Base-by-base conservation (phyloP, 1,140 invertebrate genomes). In the Bombus picipes region DNA sequence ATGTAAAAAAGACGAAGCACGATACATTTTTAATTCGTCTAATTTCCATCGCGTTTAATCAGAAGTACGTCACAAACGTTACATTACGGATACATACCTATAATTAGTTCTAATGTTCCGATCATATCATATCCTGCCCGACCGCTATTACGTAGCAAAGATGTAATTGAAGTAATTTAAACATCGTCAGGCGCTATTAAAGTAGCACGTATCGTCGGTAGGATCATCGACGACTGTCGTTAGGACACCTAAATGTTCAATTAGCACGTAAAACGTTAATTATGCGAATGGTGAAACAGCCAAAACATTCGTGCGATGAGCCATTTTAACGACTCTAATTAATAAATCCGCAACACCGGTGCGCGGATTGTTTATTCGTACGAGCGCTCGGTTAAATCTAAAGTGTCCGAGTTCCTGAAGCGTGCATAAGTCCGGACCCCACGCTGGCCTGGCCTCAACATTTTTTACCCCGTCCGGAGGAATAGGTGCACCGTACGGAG, bases 361-460 rank as follows among this genome's bases (percentile, higher is more conserved):
- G 71, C 66, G 5, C 47, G 18, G 82, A 93, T 90, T 89, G 90
- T 92, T 92, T 89, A 90, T 81, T 81, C 85, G 83, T 79, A 84
- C 73, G 76, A 85, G 59, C 71, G 75, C 81, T 74, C 77, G 78
- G 85, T 77, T 85, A 81, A 92, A 83, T 89, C 84, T 83, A 53
- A 91, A 92, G 90, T 92, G 87, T 91, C 89, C 89, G 89, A 83
- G 91, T 92, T 91, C 87, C 81, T 86, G 88, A 90, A 92, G 88
- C 91, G 91, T 89, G 91, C 92, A 91, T 87, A 85, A 92, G 81
- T 81, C 77, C 83, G 34, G 92, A 93, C 92, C 92, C 88, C 92
- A 92, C 92, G 92, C 92, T 93, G 92, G 77, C 89, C 91, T 89
- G 88, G 87, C 90, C 91, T 92, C 90, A 85, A 78, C 75, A 92